phyloP scores from a whole-genome alignment of 2,888 invertebrate genomes.

The Lepidocyrtoides sp. region DNA sequence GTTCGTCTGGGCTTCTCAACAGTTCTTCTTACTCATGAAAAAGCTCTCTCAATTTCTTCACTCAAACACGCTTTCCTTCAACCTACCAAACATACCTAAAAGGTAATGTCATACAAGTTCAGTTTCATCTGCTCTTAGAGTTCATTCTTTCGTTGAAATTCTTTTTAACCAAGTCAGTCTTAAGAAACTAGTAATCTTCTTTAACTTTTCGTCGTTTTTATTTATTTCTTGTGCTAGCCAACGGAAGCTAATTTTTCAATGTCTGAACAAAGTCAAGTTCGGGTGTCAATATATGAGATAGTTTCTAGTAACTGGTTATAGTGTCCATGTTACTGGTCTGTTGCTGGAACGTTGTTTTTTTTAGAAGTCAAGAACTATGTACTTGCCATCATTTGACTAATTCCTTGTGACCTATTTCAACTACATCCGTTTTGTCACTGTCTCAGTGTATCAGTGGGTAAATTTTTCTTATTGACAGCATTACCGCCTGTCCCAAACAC shows the following conservation, averaged over 20 bases:
- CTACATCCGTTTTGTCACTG: slow-evolving; percentile 44
- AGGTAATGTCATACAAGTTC: neutral
- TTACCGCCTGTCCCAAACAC: neutral
- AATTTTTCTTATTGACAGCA: slow-evolving; percentile 22
- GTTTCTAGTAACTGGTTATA: neutral
- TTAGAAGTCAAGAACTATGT: neutral
- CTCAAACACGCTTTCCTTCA: neutral
- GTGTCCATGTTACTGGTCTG: neutral
- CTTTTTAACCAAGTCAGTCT: neutral
- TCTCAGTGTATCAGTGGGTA: neutral
- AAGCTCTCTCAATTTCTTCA: neutral
- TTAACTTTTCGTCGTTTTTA: slow-evolving; percentile 15
- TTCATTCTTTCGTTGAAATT: neutral
- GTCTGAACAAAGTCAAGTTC: slow-evolving; percentile 28
- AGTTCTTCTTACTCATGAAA: neutral
- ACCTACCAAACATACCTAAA: neutral
- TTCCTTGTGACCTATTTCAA: slow-evolving; percentile 40
- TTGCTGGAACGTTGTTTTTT: neutral
- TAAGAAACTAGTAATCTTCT: neutral
- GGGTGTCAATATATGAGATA: neutral
- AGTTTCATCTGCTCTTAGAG: neutral
- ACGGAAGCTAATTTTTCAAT: slow-evolving; percentile 41
- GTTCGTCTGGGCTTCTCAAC: slow-evolving; percentile 27
- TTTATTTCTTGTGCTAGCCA: neutral
- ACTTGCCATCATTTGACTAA: slow-evolving; percentile 6